Base-by-base conservation (phyloP, 1,140 invertebrate species). In the Theocolax elegans region DNA sequence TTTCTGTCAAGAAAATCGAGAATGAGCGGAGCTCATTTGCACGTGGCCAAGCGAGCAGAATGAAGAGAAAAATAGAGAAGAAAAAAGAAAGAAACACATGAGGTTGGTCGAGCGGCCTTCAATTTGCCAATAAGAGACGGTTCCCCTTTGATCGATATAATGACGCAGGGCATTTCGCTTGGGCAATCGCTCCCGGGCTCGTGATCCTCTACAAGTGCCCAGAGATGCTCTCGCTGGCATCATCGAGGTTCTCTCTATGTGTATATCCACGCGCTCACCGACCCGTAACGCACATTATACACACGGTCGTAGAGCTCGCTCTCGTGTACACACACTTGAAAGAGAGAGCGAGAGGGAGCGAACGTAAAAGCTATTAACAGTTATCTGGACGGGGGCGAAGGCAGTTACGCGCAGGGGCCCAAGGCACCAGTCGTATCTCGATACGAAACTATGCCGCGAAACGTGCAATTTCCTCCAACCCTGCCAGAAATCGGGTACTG, bases 391-490 rank as follows among this genome's bases (percentile, higher is more conserved):
- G 31, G 44, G 27, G 46, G 54, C 0, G 25, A 42, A 42, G 13
- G 66, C 62, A 59, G 65, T 62, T 62, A 60, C 13, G 42, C 51
- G 42, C 59, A 64, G 53, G 51, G 21, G 42, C 35, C 15, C 15
- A 46, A 44, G 21, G 51, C 46, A 51, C 6, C 23, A 31, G 15
- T 67, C 23, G 29, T 51, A 38, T 38, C 40, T 49, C 38, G 17
- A 25, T 40, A 15, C 46, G 49, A 69, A 69, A 69, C 56, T 68
- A 23, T 69, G 67, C 35, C 49, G 35, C 35, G 53, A 59, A 73
- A 67, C 67, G 63, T 70, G 72, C 58, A 73, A 73, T 73, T 73
- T 73, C 67, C 72, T 66, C 40, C 31, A 21, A 44, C 23, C 46
- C 35, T 25, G 31, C 17, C 21, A 62, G 56, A 70, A 70, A 70